Evolutionary conservation across 2,888 invertebrate genomes (phyloP), one percentile per base, ranked within the genome.

Genomic region (Coenonympha glycerion): DNA sequence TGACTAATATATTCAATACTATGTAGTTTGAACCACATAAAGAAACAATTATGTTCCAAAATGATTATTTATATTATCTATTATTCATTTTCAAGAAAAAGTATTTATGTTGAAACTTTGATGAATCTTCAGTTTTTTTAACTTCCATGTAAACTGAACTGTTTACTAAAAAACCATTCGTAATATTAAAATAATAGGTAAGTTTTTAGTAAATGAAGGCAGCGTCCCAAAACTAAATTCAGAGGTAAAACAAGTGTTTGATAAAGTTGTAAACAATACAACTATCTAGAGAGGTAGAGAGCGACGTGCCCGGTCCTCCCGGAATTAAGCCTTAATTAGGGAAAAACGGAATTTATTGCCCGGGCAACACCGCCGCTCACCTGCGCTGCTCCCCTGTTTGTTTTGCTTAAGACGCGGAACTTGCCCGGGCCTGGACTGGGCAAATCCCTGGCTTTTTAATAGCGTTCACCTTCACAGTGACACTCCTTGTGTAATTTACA

Each of bases 301-400:
- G 49, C 47, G 59, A 61, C 56, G 56, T 52, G 45, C 42, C 47
- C 55, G 47, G 53, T 55, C 55, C 55, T 50, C 26, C 59, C 62
- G 69, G 76, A 79, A 78, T 79, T 78, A 80, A 76, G 73, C 76
- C 79, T 83, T 85, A 85, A 85, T 85, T 85, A 85, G 82, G 79
- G 80, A 80, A 84, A 84, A 84, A 82, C 79, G 71, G 78, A 80
- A 84, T 85, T 85, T 85, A 85, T 82, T 69, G 76, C 73, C 65
- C 62, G 61, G 60, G 73, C 66, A 72, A 76, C 76, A 69, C 73
- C 76, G 72, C 72, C 71, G 71, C 76, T 73, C 73, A 73, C 74
- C 77, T 74, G 73, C 13, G 16, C 77, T 72, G 73, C 26, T 46
- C 56, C 61, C 58, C 60, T 76, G 76, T 71, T 73, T 70, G 63